Evolutionary conservation across 2,888 invertebrate species (phyloP).

Genomic region (Bembecia ichneumoniformis): DNA sequence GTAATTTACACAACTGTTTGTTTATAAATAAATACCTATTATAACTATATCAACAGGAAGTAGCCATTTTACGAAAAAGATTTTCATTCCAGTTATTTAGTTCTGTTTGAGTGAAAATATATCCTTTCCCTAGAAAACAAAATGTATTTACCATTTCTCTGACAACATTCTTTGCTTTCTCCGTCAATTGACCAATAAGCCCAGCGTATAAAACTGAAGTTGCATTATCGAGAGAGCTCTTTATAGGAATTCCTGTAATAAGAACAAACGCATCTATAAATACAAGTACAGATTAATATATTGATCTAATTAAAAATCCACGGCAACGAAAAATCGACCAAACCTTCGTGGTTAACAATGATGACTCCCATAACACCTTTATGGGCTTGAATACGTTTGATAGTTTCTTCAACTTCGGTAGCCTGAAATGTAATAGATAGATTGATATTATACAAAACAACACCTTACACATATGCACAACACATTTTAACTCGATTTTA

Average conservation of each 20-base stretch:
- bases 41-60: too few relatives aligned
- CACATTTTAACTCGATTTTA: too few relatives aligned
- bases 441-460: too few relatives aligned
- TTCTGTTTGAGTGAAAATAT: too few relatives aligned
- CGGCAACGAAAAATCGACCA: constrained; percentile 39
- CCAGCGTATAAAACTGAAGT: constrained; percentile 96
- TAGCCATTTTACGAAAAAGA: too few relatives aligned
- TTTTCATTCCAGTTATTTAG: too few relatives aligned
- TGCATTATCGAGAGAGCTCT: constrained; percentile 94
- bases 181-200: constrained; percentile 90
- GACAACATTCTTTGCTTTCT: constrained; percentile 93
- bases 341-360: constrained; percentile 97
- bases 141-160: constrained; percentile 79
- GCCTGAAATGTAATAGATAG: constrained; percentile 51
- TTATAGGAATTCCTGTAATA: constrained; percentile 84
- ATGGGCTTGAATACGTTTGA: constrained; percentile 96
- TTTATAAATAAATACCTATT: too few relatives aligned
- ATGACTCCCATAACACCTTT: constrained; percentile 98
- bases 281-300: neutral
- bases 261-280: neutral
- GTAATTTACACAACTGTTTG: too few relatives aligned
- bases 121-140: neutral
- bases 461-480: too few relatives aligned
- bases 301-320: constrained; percentile 12
- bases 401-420: constrained; percentile 96